These are phyloP conservation scores for Amorpha juglandis DNA, from an alignment of 2,888 invertebrate genomes.

Conservation along the genomic window DNA sequence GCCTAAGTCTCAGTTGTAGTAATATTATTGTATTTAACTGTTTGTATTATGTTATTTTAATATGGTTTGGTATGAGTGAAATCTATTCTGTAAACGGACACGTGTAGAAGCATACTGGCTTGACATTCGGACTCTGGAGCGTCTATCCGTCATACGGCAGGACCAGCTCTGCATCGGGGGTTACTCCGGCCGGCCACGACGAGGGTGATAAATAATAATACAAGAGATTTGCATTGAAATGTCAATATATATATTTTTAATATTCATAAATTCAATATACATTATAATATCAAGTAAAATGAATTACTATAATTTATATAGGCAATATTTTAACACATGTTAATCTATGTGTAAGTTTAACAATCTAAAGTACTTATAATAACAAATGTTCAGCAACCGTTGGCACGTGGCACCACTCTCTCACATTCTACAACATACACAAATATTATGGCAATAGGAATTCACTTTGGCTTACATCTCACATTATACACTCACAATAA, in stretches of 20 bases:
- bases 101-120: no score
- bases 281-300: constrained; percentile 84
- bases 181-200: neutral
- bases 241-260: constrained; percentile 84
- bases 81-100: no score
- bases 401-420: constrained; percentile 35
- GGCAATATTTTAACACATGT: constrained; percentile 84
- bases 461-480: constrained; percentile 72
- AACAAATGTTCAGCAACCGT: constrained; percentile 67
- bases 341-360: constrained; percentile 84
- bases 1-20: no score
- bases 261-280: constrained; percentile 85
- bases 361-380: constrained; percentile 79
- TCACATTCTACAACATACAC: constrained; percentile 68
- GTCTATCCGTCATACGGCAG: no score
- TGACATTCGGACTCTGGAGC: no score
- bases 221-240: constrained; percentile 67
- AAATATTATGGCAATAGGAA: constrained; percentile 81
- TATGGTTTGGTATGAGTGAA: no score
- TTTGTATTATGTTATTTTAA: no score
- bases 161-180: neutral
- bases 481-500: constrained; percentile 49
- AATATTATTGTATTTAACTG: no score
- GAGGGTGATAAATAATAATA: constrained; percentile 31
- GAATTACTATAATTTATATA: constrained; percentile 84